Evolutionary conservation across 1,140 invertebrate genomes (phyloP).

Genomic region (Pygmarrhopalites habei): DNA sequence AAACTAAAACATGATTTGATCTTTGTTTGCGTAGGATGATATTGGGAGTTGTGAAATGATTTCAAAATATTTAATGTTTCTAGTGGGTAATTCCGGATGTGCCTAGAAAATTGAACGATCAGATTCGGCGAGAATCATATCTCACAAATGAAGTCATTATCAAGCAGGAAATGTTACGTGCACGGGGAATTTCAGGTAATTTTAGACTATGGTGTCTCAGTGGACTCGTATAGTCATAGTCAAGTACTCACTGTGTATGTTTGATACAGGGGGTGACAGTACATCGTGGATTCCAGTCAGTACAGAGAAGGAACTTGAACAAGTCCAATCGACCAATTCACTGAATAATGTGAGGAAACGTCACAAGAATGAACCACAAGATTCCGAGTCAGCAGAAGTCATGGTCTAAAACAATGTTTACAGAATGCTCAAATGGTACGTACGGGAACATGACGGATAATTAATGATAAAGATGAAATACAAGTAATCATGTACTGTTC

Average conservation of each 20-base stretch:
- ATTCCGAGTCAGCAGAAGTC: conserved; percentile 23
- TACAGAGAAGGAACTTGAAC: conserved; percentile 26
- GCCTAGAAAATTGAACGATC: conserved; percentile 63
- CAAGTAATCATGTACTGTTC: too few relatives aligned
- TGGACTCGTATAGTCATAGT: too few relatives aligned
- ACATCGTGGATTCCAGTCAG: conserved; percentile 17
- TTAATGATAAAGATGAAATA: too few relatives aligned
- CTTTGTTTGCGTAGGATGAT: too few relatives aligned
- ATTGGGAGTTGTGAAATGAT: too few relatives aligned
- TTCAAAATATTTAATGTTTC: too few relatives aligned
- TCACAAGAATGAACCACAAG: conserved; percentile 19
- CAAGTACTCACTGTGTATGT: too few relatives aligned
- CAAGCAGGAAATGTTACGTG: conserved; percentile 61
- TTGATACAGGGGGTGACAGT: conserved; percentile 16
- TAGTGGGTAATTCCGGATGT: conserved; percentile 83
- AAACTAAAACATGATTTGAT: too few relatives aligned
- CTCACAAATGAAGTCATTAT: conserved; percentile 86
- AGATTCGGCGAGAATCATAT: conserved; percentile 75
- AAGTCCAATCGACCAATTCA: conserved; percentile 14
- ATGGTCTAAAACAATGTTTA: conserved; percentile 31
- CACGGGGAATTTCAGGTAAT: conserved; percentile 42
- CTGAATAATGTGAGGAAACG: conserved; percentile 24
- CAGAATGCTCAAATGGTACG: background rate
- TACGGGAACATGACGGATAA: too few relatives aligned
- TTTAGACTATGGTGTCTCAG: too few relatives aligned